These are phyloP conservation scores for Heliangelus exortis DNA, from an alignment of 2,797 vertebrate species.

Conservation along the genomic window DNA sequence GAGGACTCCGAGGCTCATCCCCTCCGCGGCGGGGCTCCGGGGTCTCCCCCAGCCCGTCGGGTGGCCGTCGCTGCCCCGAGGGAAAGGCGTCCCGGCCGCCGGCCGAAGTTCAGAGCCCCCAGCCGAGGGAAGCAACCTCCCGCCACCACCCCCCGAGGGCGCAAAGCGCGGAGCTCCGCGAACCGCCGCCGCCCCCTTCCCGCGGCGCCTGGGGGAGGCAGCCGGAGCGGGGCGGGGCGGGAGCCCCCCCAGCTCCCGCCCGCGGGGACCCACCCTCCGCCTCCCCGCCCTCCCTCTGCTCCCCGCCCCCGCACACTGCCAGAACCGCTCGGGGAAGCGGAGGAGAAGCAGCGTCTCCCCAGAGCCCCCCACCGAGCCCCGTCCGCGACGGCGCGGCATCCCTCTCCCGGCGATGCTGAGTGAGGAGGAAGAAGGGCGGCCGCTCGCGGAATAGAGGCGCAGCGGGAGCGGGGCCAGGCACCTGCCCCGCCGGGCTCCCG, in stretches of 20 bases:
- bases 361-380: background rate
- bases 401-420: background rate
- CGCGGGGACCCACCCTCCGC: background rate
- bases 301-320: background rate
- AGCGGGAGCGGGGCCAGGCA: background rate
- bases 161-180: background rate
- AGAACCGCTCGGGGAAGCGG: slow-evolving; percentile 23
- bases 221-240: background rate
- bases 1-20: background rate
- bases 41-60: background rate
- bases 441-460: background rate
- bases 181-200: background rate
- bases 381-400: background rate
- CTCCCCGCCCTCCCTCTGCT: background rate
- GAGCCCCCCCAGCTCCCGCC: background rate
- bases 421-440: background rate
- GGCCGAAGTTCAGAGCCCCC: background rate
- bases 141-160: too few relatives aligned
- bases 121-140: background rate
- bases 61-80: background rate
- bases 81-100: too few relatives aligned
- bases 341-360: background rate
- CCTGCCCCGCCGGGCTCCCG: background rate
- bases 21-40: background rate
- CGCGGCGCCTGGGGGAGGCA: background rate